Evolutionary conservation across 2,888 invertebrate genomes (phyloP).

Genomic region (Drosophila histrio): DNA sequence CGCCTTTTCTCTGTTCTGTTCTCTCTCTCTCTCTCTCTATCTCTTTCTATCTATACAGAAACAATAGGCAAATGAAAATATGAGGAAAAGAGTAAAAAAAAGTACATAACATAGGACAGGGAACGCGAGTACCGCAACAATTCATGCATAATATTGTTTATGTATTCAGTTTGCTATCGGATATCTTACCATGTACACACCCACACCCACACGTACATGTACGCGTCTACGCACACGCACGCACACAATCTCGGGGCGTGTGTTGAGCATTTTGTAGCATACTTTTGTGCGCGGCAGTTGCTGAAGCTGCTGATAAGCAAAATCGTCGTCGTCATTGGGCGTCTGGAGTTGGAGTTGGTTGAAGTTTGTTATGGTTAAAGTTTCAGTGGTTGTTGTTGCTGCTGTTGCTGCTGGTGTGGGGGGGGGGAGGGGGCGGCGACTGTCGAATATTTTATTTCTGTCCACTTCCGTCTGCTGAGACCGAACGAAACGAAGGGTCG

Average conservation of each 20-base stretch:
- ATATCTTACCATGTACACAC: conserved; percentile 24
- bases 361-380: conserved; percentile 66
- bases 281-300: conserved; percentile 43
- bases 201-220: conserved; percentile 2
- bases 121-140: conserved; percentile 43
- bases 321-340: conserved; percentile 24
- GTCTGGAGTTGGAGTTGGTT: conserved; percentile 18
- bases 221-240: not conserved
- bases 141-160: conserved; percentile 68
- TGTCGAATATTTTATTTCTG: conserved; percentile 64
- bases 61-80: not conserved
- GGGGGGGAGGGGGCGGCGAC: not conserved
- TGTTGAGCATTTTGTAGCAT: conserved; percentile 29
- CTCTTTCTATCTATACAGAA: not conserved
- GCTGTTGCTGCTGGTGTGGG: conserved; percentile 20
- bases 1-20: not conserved
- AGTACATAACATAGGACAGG: conserved; percentile 11
- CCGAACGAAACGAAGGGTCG: too few relatives aligned
- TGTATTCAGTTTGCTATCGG: conserved; percentile 58
- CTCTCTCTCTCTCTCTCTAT: not conserved
- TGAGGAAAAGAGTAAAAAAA: not conserved
- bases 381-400: conserved; percentile 37
- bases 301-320: conserved; percentile 54
- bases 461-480: conserved; percentile 50
- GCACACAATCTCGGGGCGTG: not conserved